Evolutionary conservation across 1,140 invertebrate species (phyloP), one percentile per base, ranked within the genome.

Genomic region (Saxidomus purpurata): DNA sequence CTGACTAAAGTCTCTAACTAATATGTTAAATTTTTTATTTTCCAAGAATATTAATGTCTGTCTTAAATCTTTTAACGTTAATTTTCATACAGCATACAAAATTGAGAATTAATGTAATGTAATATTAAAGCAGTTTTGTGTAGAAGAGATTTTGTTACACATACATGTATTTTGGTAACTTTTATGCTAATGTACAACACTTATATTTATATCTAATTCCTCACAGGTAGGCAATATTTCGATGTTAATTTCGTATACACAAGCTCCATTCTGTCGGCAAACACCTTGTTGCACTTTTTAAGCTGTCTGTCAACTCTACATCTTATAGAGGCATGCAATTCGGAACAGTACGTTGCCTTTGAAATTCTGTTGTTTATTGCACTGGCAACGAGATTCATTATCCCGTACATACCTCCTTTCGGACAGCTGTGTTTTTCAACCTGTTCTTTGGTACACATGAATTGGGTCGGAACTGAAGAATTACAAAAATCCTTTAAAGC

Each of bases 291-390:
- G 31, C 74, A 77, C 38, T 28, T 28, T 11, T 31, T 43, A 4
- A 77, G 34, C 40, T 77, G 74, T 17, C n/a, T 77, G 38, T 77
- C 47, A 22, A 77, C 74, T 13, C 74, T 28, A 28, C 74, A 77
- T 13, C 47, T 8, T 11, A 77, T 9, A 49, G 74, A 40, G 0
- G 22, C 0, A n/a, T 47, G 40, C 38, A 40, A 28, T 4, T n/a
- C 74, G 6, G 36, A 43, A 31, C 74, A 77, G n/a, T 77, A 77
- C 19, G 31, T 9, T 43, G 22, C 25, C 36, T 77, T 77, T 43
- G 36, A 28, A 49, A 38, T 22, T 15, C 38, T 15, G 11, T 40
- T 31, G 15, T 63, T 19, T 63, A 63, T 28, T 77, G 74, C 74
- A 28, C 22, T 77, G n/a, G 74, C 36, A 47, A 77, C 38, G 47